These are phyloP conservation scores for Periplaneta americana DNA, from an alignment of 1,140 invertebrate genomes.

Conservation along the genomic window DNA sequence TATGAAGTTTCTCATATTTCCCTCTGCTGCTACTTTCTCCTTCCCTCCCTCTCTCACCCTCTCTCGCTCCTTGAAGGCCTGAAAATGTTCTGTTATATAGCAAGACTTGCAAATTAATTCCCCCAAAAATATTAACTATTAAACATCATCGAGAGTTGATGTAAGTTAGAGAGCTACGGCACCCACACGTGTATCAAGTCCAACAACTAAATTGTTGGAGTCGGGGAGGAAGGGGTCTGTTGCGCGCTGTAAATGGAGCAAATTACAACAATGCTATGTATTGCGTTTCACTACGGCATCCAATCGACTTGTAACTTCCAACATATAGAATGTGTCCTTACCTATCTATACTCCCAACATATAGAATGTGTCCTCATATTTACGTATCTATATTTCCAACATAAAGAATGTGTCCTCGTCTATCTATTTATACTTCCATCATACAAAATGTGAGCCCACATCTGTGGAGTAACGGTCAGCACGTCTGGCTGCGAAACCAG, in stretches of 20 bases:
- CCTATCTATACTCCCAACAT: no score
- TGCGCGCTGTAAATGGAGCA: not conserved
- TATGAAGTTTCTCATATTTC: conserved; percentile 10
- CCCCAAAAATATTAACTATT: conserved; percentile 16
- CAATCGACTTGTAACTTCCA: no score
- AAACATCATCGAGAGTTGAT: not conserved
- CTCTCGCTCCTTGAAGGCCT: not conserved
- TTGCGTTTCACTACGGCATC: not conserved
- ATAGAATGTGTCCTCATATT: no score
- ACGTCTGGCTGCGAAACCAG: no score
- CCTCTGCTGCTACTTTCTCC: conserved; percentile 23
- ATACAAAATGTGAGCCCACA: no score
- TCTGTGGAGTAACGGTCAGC: no score
- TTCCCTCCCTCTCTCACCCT: conserved; percentile 27
- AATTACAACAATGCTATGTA: not conserved
- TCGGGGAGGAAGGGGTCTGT: not conserved
- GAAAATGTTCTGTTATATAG: conserved; percentile 16
- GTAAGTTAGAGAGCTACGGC: not conserved
- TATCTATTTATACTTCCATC: no score
- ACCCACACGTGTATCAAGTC: not conserved
- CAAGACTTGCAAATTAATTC: conserved; percentile 14
- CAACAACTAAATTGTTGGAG: not conserved
- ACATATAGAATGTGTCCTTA: no score
- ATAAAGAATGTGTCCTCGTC: no score
- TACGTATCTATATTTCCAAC: no score